Evolutionary conservation across 2,888 invertebrate species (phyloP).

Genomic region (Tillus elongatus): DNA sequence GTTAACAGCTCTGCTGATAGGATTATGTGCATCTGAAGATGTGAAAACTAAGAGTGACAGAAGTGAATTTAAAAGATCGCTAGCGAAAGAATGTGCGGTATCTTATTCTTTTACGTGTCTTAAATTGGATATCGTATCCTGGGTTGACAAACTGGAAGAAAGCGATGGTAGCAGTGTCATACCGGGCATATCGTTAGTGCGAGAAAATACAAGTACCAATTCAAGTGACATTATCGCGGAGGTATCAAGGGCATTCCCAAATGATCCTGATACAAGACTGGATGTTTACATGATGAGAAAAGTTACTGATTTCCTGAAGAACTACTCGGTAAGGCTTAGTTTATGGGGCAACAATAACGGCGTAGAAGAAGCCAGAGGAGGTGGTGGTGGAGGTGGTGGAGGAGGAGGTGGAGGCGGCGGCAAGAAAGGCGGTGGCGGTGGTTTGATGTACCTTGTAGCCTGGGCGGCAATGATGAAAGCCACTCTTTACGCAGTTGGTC

Average conservation of each 20-base stretch:
- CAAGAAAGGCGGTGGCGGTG: conserved; percentile 47
- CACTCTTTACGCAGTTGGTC: conserved; percentile 56
- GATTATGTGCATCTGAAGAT: background rate
- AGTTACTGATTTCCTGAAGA: conserved; percentile 58
- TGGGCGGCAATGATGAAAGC: conserved; percentile 53
- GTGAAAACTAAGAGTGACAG: conserved; percentile 23
- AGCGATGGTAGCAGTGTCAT: background rate
- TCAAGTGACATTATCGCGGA: conserved; percentile 60
- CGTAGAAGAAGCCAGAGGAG: conserved; percentile 39
- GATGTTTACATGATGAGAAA: conserved; percentile 63
- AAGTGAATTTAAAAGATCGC: conserved; percentile 34
- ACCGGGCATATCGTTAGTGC: background rate
- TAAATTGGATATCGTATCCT: conserved; percentile 35
- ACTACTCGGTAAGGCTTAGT: conserved; percentile 60
- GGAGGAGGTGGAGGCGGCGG: conserved; percentile 31
- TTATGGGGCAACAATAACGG: conserved; percentile 50
- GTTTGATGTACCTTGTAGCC: conserved; percentile 40
- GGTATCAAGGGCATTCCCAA: conserved; percentile 60
- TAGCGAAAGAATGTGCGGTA: background rate
- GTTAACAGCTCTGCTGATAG: conserved; percentile 15
- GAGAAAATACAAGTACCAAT: background rate
- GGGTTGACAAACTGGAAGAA: background rate
- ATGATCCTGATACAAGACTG: conserved; percentile 61
- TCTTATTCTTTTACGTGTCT: conserved; percentile 17
- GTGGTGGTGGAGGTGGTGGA: conserved; percentile 28